A percentile compares a stretch with the other conserved stretches of the same genome.
These are phyloP conservation scores for Tragelaphus buxtoni DNA, from an alignment of 2,113 vertebrate species.

Conservation along the genomic window DNA sequence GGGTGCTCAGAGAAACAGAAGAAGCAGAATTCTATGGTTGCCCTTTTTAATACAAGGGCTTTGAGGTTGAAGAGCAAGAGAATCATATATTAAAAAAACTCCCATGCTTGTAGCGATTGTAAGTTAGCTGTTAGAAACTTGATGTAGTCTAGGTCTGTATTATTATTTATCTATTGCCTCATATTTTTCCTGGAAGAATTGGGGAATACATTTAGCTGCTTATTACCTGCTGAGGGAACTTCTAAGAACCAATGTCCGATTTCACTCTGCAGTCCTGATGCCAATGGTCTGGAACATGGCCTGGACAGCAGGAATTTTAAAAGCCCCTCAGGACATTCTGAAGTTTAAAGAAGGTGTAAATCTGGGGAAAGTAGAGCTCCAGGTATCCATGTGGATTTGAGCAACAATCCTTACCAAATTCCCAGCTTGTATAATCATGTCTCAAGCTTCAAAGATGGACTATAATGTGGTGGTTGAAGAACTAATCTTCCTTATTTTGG, in stretches of 20 bases:
- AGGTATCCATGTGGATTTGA: neutral
- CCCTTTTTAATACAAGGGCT: neutral
- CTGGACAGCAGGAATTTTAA: neutral
- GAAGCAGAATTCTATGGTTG: neutral
- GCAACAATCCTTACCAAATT: accelerated
- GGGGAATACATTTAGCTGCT: neutral
- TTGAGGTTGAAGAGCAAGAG: neutral
- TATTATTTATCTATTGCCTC: neutral
- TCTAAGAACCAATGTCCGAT: neutral
- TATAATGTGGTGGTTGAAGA: neutral
- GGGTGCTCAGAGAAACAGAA: neutral
- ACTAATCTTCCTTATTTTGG: neutral
- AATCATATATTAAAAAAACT: neutral
- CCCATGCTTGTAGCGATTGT: neutral
- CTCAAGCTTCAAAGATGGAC: neutral
- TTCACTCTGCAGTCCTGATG: neutral
- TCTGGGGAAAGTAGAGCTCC: neutral
- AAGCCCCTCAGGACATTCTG: neutral
- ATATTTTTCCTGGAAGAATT: conserved; percentile 11
- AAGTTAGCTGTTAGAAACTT: neutral
- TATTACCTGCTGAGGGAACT: neutral
- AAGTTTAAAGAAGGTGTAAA: neutral
- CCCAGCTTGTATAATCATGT: neutral
- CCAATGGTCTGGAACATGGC: neutral
- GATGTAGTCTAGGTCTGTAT: neutral